Base-by-base conservation (phyloP, 2,888 invertebrate genomes). In the Horisme vitalbata region DNA sequence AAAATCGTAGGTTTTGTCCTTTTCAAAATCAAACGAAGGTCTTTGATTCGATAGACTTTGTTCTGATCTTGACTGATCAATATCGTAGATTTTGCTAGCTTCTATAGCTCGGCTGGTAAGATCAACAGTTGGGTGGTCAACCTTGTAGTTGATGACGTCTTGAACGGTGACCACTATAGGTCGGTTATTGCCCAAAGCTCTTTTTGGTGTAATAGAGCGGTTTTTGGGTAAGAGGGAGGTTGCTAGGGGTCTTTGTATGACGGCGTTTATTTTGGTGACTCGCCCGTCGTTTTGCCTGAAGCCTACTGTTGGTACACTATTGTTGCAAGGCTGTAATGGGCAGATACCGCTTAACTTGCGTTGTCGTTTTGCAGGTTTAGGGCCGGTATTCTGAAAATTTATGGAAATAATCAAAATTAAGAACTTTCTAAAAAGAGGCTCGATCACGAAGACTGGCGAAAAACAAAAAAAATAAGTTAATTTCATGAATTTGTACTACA, bases 311-410 rank as follows among this genome's bases (percentile, higher is more conserved):
- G 75, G 59, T 3, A 59, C 43, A 39, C 55, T 58, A 1, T 45
- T 20, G 20, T 18, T 41, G 12, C n/a, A 10, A 6, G 46, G 43
- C 23, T 57, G 43, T 1, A 82, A 54, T 0, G 82, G 78, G 41
- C 77, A 80, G 8, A 83, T 72, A 1, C 82, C 81, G 18, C 79
- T 85, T 4, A 83, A 1, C 11, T 57, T 61, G n/a, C 75, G 67
- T 9, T 65, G 61, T 1, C 65, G 61, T 47, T 59, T 74, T 0
- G 48, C 24, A 4, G 64, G 63, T 7, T 43, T 33, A 5, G 43
- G 2, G 1, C 20, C 1, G 12, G 14, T 23, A 2, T 41, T 47
- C 47, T 47, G 41, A 5, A 35, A 44, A 24, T 8, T n/a, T n/a
- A n/a, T n/a, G n/a, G n/a, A n/a, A n/a, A n/a, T n/a, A n/a, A n/a